These are phyloP conservation scores for Scaptomyza graminum DNA, from an alignment of 1,140 invertebrate species.

Conservation along the genomic window DNA sequence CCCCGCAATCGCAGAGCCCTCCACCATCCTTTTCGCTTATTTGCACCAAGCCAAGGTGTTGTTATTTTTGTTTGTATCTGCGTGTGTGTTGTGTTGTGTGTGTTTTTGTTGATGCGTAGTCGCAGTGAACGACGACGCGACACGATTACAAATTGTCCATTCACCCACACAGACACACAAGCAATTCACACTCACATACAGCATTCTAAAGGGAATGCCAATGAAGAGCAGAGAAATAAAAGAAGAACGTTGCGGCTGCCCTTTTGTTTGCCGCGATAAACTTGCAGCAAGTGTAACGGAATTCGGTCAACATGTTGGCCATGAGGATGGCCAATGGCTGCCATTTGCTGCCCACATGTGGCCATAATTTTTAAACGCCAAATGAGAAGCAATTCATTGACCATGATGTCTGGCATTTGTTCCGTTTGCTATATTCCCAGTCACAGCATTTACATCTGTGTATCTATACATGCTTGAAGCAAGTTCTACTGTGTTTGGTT, in stretches of 20 bases:
- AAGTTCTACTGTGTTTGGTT: neutral
- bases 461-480: conserved; percentile 26
- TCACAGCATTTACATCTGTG: conserved; percentile 48
- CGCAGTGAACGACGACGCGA: conserved; percentile 41
- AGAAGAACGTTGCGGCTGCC: conserved; percentile 34
- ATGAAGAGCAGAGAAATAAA: neutral
- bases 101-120: conserved; percentile 38
- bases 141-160: conserved; percentile 69
- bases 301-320: conserved; percentile 73
- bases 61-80: conserved; percentile 23
- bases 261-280: conserved; percentile 61
- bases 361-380: conserved; percentile 79
- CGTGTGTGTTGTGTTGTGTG: conserved; percentile 20
- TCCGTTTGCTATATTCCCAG: conserved; percentile 39
- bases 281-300: conserved; percentile 69
- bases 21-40: conserved; percentile 34
- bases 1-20: conserved; percentile 1
- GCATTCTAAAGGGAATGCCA: conserved; percentile 20
- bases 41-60: conserved; percentile 69
- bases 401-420: conserved; percentile 72
- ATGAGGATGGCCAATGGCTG: conserved; percentile 42
- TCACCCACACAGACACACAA: conserved; percentile 6
- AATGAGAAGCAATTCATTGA: conserved; percentile 79
- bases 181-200: neutral
- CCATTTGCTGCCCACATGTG: conserved; percentile 74